Evolutionary conservation across 2,797 vertebrate species (phyloP).

Genomic region (Gymnoscopelus braueri): DNA sequence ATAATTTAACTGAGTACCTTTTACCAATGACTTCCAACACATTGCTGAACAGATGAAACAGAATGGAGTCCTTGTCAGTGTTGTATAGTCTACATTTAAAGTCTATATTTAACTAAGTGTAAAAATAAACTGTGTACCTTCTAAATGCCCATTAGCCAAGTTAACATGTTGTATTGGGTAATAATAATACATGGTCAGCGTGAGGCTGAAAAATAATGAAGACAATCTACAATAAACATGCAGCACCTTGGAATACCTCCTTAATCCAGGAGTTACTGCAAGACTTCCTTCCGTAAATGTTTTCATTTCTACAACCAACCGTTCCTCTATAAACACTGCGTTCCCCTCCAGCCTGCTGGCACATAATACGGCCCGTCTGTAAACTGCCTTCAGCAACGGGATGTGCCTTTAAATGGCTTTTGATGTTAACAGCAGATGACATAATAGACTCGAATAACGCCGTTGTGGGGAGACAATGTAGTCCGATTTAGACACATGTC

Average conservation of each 20-base stretch:
- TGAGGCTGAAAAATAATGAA: background rate
- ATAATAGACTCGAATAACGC: background rate
- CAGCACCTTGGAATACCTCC: slow-evolving; percentile 1
- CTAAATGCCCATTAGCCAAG: background rate
- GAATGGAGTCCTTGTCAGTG: too few species aligned
- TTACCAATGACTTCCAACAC: too few species aligned
- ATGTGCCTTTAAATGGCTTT: background rate
- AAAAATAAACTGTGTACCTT: background rate
- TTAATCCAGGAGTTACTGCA: background rate
- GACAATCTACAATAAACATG: background rate
- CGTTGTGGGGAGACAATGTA: background rate
- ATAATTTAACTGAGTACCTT: too few species aligned
- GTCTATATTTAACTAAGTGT: too few species aligned
- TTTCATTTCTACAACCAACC: background rate
- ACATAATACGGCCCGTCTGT: background rate
- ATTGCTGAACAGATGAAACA: too few species aligned
- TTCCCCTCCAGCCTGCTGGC: background rate
- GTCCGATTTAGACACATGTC: background rate
- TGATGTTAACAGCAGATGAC: slow-evolving; percentile 3
- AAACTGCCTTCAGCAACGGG: background rate
- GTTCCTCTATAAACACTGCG: background rate
- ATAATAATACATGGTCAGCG: background rate
- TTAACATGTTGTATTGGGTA: background rate
- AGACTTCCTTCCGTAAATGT: slow-evolving; percentile 10
- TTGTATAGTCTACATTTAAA: too few species aligned